phyloP scores from a whole-genome alignment of 1,140 invertebrate species.

The Cyphomyrmex costatus region DNA sequence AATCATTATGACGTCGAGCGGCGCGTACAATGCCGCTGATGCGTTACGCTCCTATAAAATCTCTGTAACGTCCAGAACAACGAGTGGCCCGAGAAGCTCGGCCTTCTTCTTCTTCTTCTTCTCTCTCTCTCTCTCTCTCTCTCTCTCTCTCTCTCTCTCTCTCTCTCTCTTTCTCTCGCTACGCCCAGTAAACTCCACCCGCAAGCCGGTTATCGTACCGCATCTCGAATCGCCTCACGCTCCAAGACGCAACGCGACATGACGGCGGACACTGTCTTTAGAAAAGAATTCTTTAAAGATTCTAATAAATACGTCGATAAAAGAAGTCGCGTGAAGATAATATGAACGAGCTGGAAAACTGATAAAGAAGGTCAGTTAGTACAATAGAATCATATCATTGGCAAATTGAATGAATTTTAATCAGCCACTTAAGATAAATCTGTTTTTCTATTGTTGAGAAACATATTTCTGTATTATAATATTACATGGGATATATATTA shows the following conservation, averaged over 20 bases:
- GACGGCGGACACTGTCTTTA: background rate
- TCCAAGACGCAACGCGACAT: background rate
- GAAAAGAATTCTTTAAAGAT: background rate
- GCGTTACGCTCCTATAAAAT: conserved; percentile 77
- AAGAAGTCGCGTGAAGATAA: conserved; percentile 40
- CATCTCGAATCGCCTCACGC: conserved; percentile 36
- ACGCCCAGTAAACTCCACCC: conserved; percentile 56
- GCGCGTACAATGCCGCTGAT: conserved; percentile 52
- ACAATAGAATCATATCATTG: background rate
- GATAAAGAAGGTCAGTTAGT: background rate
- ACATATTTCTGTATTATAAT: background rate
- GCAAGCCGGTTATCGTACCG: conserved; percentile 35
- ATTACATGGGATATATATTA: no score
- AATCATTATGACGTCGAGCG: conserved; percentile 81
- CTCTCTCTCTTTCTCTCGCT: background rate
- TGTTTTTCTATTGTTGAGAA: conserved; percentile 27
- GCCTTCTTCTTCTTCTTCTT: conserved; percentile 29
- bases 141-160: conserved; percentile 18
- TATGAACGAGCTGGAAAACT: background rate
- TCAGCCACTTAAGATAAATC: conserved; percentile 47
- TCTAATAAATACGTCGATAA: background rate
- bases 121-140: background rate
- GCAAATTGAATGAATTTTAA: background rate
- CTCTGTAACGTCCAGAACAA: conserved; percentile 68
- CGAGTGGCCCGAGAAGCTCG: conserved; percentile 24